Conservation (phyloP, 2,113 vertebrate genomes). For the Clarias magur region DNA sequence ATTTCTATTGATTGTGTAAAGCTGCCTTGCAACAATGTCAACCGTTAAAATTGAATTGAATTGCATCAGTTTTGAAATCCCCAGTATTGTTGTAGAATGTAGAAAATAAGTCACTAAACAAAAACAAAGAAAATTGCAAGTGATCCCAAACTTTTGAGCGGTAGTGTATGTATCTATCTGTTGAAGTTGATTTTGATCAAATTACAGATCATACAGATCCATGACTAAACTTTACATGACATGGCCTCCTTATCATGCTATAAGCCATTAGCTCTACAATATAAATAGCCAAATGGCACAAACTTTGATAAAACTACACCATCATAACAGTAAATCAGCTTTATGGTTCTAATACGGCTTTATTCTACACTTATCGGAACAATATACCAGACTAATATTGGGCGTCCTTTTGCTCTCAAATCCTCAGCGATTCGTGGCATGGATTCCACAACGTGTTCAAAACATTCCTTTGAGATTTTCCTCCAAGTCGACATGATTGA, state of each 20-base stretch:
- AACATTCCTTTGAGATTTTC: neutral
- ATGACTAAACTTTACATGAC: neutral
- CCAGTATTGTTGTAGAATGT: too few relatives aligned
- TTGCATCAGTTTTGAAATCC: too few relatives aligned
- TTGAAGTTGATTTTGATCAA: neutral
- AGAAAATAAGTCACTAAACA: too few relatives aligned
- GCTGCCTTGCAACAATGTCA: too few relatives aligned
- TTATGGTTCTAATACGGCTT: neutral
- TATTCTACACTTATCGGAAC: neutral
- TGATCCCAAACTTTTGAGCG: too few relatives aligned
- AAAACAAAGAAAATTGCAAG: too few relatives aligned
- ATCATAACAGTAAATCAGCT: neutral
- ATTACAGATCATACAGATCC: neutral
- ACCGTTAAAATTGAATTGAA: too few relatives aligned
- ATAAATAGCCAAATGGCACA: neutral
- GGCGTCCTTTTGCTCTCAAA: neutral
- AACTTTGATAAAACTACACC: neutral
- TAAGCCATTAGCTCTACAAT: neutral
- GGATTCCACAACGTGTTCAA: neutral
- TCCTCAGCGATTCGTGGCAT: neutral
- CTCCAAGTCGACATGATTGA: too few relatives aligned
- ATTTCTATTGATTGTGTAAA: too few relatives aligned
- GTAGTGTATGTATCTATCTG: neutral
- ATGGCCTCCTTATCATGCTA: neutral
- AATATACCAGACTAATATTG: neutral